phyloP scores from a whole-genome alignment of 2,113 vertebrate genomes.

The Megaceryle torquata region DNA sequence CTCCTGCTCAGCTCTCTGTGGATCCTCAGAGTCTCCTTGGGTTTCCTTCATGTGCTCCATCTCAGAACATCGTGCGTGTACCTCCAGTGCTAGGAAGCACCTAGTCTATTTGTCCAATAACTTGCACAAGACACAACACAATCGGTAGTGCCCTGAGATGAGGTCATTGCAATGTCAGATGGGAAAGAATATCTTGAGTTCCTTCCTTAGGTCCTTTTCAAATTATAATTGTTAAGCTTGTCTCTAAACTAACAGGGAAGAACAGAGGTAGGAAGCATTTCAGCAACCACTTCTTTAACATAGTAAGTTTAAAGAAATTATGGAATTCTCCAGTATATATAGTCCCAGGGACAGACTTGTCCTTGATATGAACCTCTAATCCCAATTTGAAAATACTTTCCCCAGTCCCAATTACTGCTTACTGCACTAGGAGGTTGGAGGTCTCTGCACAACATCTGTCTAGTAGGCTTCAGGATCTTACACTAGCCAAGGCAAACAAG shows the following conservation, averaged over 20 bases:
- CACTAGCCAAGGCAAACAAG: neutral
- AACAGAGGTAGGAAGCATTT: neutral
- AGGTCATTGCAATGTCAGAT: neutral
- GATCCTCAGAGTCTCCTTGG: neutral
- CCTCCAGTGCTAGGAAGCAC: neutral
- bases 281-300: neutral
- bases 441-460: neutral
- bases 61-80: fast-evolving
- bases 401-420: neutral
- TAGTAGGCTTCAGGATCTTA: neutral
- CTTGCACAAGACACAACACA: neutral
- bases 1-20: neutral
- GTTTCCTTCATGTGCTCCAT: neutral
- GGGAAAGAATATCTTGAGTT: neutral
- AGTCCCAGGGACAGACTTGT: neutral
- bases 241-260: neutral
- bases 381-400: neutral
- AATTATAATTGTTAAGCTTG: neutral
- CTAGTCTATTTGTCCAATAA: neutral
- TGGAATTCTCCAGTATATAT: neutral
- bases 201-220: neutral
- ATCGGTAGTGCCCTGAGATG: neutral
- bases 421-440: neutral
- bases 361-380: neutral
- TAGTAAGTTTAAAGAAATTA: neutral